These are phyloP conservation scores for Palythoa grandis DNA, from an alignment of 92 coral and sea anemone genomes.

Conservation along the genomic window DNA sequence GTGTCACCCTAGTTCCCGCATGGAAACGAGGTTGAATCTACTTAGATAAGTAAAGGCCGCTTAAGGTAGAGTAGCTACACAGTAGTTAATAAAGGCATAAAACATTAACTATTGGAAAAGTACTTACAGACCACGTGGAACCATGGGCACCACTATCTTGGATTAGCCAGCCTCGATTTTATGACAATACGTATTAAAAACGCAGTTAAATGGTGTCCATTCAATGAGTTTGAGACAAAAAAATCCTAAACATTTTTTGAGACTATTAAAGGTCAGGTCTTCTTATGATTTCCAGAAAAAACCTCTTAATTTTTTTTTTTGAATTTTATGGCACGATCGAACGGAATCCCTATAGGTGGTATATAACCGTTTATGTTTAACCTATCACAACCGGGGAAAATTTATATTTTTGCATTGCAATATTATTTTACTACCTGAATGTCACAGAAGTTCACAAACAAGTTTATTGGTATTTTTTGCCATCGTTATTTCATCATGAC, in stretches of 20 bases:
- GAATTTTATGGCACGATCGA: background rate
- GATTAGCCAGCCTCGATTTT: background rate
- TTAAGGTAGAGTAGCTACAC: background rate
- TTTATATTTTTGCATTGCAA: constrained; percentile 1
- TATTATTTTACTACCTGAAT: constrained; percentile 20
- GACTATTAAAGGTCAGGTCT: background rate
- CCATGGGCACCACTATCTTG: constrained; percentile 3
- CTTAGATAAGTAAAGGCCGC: background rate
- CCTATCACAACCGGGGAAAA: background rate
- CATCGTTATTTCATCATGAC: constrained; percentile 15
- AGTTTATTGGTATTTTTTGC: constrained; percentile 13
- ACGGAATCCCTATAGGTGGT: background rate
- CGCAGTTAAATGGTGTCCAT: background rate
- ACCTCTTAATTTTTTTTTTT: background rate
- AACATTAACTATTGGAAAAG: background rate
- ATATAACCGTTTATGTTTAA: constrained; percentile 6
- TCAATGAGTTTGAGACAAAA: background rate
- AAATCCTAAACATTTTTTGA: background rate
- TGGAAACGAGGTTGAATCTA: too few species aligned
- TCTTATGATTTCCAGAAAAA: background rate
- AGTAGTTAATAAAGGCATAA: background rate
- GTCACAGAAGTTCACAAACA: constrained; percentile 12
- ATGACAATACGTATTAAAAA: background rate
- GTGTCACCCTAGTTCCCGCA: too few species aligned
- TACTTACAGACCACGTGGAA: background rate